A percentile compares a stretch with the other conserved stretches of the same genome.
phyloP scores from a whole-genome alignment of 2,888 invertebrate genomes.

The Eilema caniola region DNA sequence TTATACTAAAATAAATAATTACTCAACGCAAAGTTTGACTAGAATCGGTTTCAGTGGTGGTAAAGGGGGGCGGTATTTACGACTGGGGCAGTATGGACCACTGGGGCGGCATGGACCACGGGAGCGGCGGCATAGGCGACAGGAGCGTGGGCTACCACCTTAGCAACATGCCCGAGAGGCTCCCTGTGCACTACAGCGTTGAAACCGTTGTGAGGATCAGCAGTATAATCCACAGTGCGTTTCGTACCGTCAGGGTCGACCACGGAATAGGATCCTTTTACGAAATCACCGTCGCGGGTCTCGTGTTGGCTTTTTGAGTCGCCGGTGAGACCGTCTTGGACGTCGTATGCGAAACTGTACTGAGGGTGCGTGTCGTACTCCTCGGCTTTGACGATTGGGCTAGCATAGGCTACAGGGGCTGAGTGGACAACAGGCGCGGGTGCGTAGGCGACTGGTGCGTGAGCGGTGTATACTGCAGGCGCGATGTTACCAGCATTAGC shows the following conservation, averaged over 20 bases:
- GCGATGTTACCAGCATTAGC: constrained; percentile 70
- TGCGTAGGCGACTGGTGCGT: constrained; percentile 33
- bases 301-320: constrained; percentile 83
- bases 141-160: constrained; percentile 57
- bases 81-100: constrained; percentile 49
- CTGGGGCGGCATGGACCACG: constrained; percentile 43
- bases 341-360: constrained; percentile 80
- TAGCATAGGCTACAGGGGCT: constrained; percentile 57
- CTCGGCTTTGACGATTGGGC: constrained; percentile 61
- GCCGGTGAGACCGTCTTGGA: constrained; percentile 72
- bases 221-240: constrained; percentile 83
- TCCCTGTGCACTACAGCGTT: constrained; percentile 82
- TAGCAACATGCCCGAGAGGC: constrained; percentile 68
- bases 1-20: constrained; percentile 31
- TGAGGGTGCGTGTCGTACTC: constrained; percentile 66
- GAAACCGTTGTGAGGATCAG: constrained; percentile 81
- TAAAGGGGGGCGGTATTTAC: constrained; percentile 87
- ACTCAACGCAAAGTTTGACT: constrained; percentile 36
- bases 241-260: constrained; percentile 81
- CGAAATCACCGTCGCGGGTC: constrained; percentile 79
- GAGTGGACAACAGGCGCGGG: constrained; percentile 45
- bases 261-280: constrained; percentile 82
- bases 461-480: constrained; percentile 65
- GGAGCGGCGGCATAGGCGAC: constrained; percentile 50
- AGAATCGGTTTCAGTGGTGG: constrained; percentile 72